Base-by-base conservation (phyloP, 2,888 invertebrate species). In the Ashinkailepas kermadecensis region DNA sequence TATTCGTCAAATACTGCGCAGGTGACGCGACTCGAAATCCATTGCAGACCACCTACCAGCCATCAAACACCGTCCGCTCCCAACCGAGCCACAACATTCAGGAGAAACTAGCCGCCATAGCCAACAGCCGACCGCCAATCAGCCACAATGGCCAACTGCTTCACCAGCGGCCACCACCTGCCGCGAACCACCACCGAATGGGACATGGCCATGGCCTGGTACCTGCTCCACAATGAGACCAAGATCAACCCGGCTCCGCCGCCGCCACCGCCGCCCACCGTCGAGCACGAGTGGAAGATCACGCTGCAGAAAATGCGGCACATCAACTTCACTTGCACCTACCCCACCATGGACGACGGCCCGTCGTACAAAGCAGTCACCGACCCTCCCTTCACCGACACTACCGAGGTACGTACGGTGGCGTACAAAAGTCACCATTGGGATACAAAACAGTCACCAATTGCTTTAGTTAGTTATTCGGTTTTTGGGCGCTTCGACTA, bases 251-350 rank as follows among this genome's bases (percentile, higher is more conserved):
- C 74, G 56, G 74, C 54, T 21, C 74, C 74, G 56, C 74, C 74
- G 74, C 74, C 74, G 54, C 74, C 74, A 21, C 74, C 74, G 56
- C 74, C 74, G 21, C 74, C 74, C 56, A 74, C 74, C 18, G 74
- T 74, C 18, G 74, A 74, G 74, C 21, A 54, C 18, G 74, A 74
- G 56, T 74, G 74, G 74, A 18, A 56, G 4, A 56, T 18, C 54
- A 74, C 74, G 18, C 74, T 74, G 56, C 74, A 74, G 23, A 9
- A 11, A 0, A 18, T 74, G 54, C 74, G 74, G 11, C 54, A 10
- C 7, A 21, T 21, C 74, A 74, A 74, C 74, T 74, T 74, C 74
- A 74, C 54, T 21, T 74, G 74, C 21, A 23, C 4, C 54, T 74
- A 74, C 74, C 54, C 54, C 15, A 21, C 54, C 54, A 74, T 74